Evolutionary conservation across 2,888 invertebrate species (phyloP).

Genomic region (Xylota sylvarum): DNA sequence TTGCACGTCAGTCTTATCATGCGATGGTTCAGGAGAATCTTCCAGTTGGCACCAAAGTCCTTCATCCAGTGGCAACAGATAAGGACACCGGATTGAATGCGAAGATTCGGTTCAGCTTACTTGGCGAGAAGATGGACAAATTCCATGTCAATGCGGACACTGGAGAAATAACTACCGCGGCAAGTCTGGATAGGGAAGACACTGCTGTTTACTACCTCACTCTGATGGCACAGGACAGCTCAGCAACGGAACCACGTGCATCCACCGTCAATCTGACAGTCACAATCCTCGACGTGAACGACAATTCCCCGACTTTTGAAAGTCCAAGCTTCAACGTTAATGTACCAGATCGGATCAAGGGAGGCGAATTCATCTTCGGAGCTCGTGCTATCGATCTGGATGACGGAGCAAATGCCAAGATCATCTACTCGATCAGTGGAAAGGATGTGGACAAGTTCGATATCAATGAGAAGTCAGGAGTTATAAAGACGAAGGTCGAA

Average conservation of each 20-base stretch:
- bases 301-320: slow-evolving; percentile 92
- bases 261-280: slow-evolving; percentile 94
- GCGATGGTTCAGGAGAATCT: slow-evolving; percentile 93
- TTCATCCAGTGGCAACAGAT: slow-evolving; percentile 92
- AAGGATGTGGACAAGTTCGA: slow-evolving; percentile 91
- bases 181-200: slow-evolving; percentile 92
- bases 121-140: slow-evolving; percentile 92
- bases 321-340: slow-evolving; percentile 91
- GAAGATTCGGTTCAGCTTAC: slow-evolving; percentile 93
- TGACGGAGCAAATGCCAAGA: slow-evolving; percentile 91
- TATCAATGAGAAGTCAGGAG: slow-evolving; percentile 93
- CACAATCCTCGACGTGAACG: slow-evolving; percentile 92
- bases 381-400: slow-evolving; percentile 94
- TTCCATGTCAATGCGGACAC: slow-evolving; percentile 92
- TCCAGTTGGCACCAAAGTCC: slow-evolving; percentile 91
- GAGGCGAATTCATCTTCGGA: slow-evolving; percentile 95
- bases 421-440: slow-evolving; percentile 92
- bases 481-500: slow-evolving; percentile 91
- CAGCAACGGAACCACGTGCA: slow-evolving; percentile 93
- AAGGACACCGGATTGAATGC: slow-evolving; percentile 94
- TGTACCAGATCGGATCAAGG: slow-evolving; percentile 92
- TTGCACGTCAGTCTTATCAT: slow-evolving; percentile 92
- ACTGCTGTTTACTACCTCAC: slow-evolving; percentile 91
- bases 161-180: slow-evolving; percentile 91
- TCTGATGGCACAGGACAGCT: slow-evolving; percentile 95